phyloP scores from a whole-genome alignment of 2,113 vertebrate genomes.

The Cyanistes caeruleus region DNA sequence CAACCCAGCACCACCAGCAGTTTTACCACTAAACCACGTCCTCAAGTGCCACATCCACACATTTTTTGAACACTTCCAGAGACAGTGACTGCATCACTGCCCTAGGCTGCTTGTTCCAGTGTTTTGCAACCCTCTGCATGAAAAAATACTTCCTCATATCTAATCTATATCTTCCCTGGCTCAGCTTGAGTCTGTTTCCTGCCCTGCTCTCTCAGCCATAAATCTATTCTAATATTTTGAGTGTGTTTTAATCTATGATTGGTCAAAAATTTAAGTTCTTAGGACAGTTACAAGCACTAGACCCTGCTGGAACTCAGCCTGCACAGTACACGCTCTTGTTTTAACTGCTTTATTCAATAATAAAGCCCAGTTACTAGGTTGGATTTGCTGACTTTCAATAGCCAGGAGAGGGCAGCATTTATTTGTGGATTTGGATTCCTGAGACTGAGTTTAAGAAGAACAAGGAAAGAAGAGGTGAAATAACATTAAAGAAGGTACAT shows the following conservation, averaged over 20 bases:
- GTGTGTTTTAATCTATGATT: neutral
- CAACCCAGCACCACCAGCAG: neutral
- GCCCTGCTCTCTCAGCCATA: neutral
- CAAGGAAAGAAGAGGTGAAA: neutral
- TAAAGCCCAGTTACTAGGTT: neutral
- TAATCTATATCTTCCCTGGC: neutral
- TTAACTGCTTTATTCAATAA: neutral
- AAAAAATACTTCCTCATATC: neutral
- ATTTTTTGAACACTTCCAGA: neutral
- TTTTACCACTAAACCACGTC: neutral
- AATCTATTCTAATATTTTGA: neutral
- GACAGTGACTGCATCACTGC: neutral
- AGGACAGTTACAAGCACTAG: neutral
- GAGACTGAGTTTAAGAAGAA: neutral
- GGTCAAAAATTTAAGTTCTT: neutral
- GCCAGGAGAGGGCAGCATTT: conserved; percentile 76
- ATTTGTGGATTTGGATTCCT: neutral
- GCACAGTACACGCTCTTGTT: rapidly evolving
- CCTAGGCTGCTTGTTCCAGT: neutral
- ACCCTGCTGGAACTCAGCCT: neutral
- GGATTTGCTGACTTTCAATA: neutral
- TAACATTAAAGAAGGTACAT: neutral
- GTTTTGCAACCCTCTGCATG: neutral
- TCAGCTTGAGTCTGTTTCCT: neutral
- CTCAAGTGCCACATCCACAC: neutral